phyloP scores from a whole-genome alignment of 2,113 vertebrate genomes.

The Seriola aureovittata region DNA sequence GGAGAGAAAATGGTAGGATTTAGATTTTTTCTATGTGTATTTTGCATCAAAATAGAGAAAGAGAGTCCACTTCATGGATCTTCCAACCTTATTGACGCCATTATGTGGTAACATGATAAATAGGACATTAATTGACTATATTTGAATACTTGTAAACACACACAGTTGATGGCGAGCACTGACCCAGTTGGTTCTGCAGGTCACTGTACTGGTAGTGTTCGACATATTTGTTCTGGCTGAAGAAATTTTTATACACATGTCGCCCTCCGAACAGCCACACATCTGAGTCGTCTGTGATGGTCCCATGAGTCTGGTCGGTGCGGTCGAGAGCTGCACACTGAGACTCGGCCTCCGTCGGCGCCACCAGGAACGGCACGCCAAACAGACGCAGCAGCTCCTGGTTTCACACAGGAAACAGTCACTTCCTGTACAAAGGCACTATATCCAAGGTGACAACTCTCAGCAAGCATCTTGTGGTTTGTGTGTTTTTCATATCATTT shows the following conservation, averaged over 20 bases:
- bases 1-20: no score
- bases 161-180: conserved; percentile 51
- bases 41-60: background rate
- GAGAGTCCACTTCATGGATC: background rate
- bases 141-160: background rate
- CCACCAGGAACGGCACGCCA: conserved; percentile 93
- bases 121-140: background rate
- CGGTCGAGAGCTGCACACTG: conserved; percentile 94
- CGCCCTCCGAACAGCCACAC: conserved; percentile 97
- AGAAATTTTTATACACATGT: conserved; percentile 98
- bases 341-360: conserved; percentile 96
- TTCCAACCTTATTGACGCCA: background rate
- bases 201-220: conserved; percentile 93
- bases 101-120: background rate
- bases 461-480: background rate
- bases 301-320: conserved; percentile 93
- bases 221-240: conserved; percentile 93
- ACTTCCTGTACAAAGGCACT: background rate
- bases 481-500: background rate
- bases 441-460: no score
- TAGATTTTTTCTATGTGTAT: background rate
- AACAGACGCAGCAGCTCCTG: conserved; percentile 96
- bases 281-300: conserved; percentile 98
- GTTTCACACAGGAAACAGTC: background rate
- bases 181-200: conserved; percentile 94